Evolutionary conservation across 2,888 invertebrate genomes (phyloP).

Genomic region (Melanargia galathea): DNA sequence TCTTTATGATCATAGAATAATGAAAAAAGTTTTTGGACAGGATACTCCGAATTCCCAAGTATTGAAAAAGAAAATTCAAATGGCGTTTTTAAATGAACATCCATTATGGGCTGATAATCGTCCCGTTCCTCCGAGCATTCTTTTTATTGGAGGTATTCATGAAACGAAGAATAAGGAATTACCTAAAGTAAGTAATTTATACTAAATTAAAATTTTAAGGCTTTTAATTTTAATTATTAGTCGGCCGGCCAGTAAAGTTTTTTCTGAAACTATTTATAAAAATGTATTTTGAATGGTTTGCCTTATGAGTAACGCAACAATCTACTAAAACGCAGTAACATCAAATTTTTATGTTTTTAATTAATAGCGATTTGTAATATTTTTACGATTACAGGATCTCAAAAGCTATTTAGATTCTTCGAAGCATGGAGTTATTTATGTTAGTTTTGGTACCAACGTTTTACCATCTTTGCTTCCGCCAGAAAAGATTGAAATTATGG

Average conservation of each 20-base stretch:
- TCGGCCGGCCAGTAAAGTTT: no score
- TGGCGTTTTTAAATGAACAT: conserved; percentile 53
- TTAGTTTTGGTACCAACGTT: conserved; percentile 60
- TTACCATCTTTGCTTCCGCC: conserved; percentile 40
- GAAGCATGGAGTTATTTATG: conserved; percentile 56
- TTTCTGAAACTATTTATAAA: no score
- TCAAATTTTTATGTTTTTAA: background rate
- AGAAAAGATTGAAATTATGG: conserved; percentile 42
- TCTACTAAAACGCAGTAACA: background rate
- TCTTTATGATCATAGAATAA: conserved; percentile 39
- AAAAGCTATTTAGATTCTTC: conserved; percentile 54
- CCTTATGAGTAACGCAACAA: background rate
- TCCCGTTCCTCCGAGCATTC: conserved; percentile 50
- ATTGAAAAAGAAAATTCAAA: conserved; percentile 46
- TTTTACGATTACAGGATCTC: conserved; percentile 50
- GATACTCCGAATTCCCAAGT: conserved; percentile 39
- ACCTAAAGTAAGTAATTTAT: conserved; percentile 43
- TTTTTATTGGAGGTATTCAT: conserved; percentile 55
- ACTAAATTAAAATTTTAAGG: background rate
- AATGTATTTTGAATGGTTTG: background rate
- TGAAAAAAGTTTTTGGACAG: conserved; percentile 43
- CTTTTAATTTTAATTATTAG: no score
- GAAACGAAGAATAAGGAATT: conserved; percentile 45
- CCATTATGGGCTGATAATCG: conserved; percentile 53
- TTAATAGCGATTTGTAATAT: background rate